A percentile compares a stretch with the other conserved stretches of the same genome.
Evolutionary conservation across 2,888 invertebrate species (phyloP).

Genomic region (Phania funesta): DNA sequence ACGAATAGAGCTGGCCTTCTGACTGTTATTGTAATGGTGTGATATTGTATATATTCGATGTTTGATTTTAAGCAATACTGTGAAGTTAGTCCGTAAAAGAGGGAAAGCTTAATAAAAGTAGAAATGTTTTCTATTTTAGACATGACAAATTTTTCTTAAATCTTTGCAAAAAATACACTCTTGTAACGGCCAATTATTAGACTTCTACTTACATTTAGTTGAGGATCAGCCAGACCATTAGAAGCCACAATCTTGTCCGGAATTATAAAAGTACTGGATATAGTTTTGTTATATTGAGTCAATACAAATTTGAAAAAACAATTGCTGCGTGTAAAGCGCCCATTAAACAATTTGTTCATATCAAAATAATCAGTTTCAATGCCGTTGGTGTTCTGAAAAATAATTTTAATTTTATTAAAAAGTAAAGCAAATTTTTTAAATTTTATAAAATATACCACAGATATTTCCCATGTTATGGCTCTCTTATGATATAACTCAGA

Average conservation of each 20-base stretch:
- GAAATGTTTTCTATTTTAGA: not conserved
- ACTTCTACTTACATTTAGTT: constrained; percentile 82
- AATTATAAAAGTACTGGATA: constrained; percentile 86
- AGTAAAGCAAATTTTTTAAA: not conserved
- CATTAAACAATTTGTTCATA: constrained; percentile 66
- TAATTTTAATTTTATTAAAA: not conserved
- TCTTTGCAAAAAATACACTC: no score
- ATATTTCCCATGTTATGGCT: constrained; percentile 69
- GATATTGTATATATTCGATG: constrained; percentile 67
- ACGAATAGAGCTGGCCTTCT: constrained; percentile 77
- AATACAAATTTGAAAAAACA: constrained; percentile 80
- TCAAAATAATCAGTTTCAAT: constrained; percentile 70
- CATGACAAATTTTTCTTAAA: not conserved
- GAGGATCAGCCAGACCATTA: constrained; percentile 81
- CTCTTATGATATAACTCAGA: constrained; percentile 79
- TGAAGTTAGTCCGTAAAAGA: not conserved
- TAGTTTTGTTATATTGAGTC: constrained; percentile 75
- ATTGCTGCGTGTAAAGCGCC: constrained; percentile 68
- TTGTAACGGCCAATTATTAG: no score
- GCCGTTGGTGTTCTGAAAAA: constrained; percentile 72
- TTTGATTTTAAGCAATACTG: constrained; percentile 14
- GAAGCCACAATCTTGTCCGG: constrained; percentile 83
- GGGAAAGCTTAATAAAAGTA: not conserved
- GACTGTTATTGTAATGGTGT: constrained; percentile 73
- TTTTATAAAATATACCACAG: constrained; percentile 70